Evolutionary conservation across 2,797 vertebrate species (phyloP), one percentile per base, ranked within the genome.

Genomic region (Tapera naevia): DNA sequence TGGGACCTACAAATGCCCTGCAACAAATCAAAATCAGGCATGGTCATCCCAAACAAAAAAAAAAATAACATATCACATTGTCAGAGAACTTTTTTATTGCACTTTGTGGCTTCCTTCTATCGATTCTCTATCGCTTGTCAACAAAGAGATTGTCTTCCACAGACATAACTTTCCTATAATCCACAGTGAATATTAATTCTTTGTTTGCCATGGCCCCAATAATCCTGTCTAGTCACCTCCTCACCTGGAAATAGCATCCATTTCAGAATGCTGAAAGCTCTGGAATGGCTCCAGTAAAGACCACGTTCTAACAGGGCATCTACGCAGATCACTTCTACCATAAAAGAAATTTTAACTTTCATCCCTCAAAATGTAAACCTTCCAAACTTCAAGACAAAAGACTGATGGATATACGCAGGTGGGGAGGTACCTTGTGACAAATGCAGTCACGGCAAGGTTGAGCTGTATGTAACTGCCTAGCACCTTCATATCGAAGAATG

Each of bases 1-100:
- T 83, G 17, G 98, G 98, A 84, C 98, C 98, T 72, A 97, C 32
- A 94, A 98, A 98, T 79, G 97, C 91, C 57, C 98, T 98, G 82
- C 45, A 93, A 58, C 33, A 89, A 81, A 94, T 24, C 24, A 80
- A 53, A 79, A 66, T 22, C 24, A 88, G 32, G 7, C 30, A 84
- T 11, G 60, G 12, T 32, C 13, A 75, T 58, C 45, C 27, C 43
- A 92, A 65, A 54, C 12, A 66, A 43, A 75, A 86, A 84, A n/a
- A 86, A 81, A 46, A 10, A 5, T 18, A 80, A 86, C 3, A 5
- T 10, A 80, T 1, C 13, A 21, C 37, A 30, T 82, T 80, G 6
- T 83, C 61, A 23, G 41, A 51, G 1, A 86, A 66, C 8, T 14
- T 32, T 61, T 79, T 75, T 19, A 17, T 10, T 86, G 23, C 2